Percentiles rank a stretch among this genome's conserved stretches.
These are phyloP conservation scores for Callionymus lyra DNA, from an alignment of 2,113 vertebrate genomes.

Conservation along the genomic window DNA sequence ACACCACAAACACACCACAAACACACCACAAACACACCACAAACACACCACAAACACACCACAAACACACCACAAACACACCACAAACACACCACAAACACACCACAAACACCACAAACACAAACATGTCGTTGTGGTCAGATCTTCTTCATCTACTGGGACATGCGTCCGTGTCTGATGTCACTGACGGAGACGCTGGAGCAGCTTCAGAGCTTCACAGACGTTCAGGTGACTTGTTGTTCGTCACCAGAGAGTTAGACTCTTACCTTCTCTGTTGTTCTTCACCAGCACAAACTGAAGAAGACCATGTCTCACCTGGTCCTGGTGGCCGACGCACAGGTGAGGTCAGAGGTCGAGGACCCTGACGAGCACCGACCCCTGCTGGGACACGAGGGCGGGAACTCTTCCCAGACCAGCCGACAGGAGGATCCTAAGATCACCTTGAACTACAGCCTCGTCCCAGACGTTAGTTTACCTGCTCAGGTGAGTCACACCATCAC, in stretches of 20 bases:
- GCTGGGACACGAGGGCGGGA: constrained; percentile 23
- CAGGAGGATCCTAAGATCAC: constrained; percentile 39
- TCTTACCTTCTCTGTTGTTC: not conserved
- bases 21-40: too few species aligned
- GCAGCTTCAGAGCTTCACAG: constrained; percentile 31
- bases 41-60: too few species aligned
- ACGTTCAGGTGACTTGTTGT: constrained; percentile 55
- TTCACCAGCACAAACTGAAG: constrained; percentile 53
- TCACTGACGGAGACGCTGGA: constrained; percentile 58
- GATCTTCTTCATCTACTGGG: constrained; percentile 67
- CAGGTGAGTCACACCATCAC: constrained; percentile 45
- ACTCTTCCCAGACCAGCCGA: constrained; percentile 20
- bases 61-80: too few species aligned
- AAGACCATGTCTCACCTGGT: constrained; percentile 62
- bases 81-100: too few species aligned
- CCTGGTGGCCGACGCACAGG: constrained; percentile 44
- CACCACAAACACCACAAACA: too few species aligned
- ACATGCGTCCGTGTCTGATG: constrained; percentile 55
- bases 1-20: too few species aligned
- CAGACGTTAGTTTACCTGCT: constrained; percentile 40
- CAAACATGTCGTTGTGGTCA: constrained; percentile 15
- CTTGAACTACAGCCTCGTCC: constrained; percentile 55
- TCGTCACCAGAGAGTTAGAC: not conserved
- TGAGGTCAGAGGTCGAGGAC: constrained; percentile 10
- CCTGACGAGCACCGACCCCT: constrained; percentile 57